Evolutionary conservation across 2,113 vertebrate species (phyloP), one percentile per base, ranked within the genome.

Genomic region (Tyto alba): DNA sequence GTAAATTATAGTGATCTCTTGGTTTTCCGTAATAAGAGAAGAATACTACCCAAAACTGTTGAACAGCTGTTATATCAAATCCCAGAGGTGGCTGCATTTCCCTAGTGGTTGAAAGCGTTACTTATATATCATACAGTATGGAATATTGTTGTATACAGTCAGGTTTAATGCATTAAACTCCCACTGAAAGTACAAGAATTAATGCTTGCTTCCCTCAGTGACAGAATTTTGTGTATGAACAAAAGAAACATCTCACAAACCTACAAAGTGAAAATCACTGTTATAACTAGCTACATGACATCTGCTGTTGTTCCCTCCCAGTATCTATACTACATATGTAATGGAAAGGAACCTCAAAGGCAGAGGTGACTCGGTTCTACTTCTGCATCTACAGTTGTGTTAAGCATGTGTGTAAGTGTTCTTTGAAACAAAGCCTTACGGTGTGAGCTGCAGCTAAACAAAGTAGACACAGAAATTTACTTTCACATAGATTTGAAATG

Each of bases 401-500:
- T 47, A 88, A 77, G 17, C 5, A 1, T 50, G 50, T n/a, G 32
- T 2, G 1, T 27, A 76, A 53, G 9, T 25, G 18, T 2, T 76
- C 85, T 85, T 53, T 59, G 59, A 66, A 73, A 74, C n/a, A 75
- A 67, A 77, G 59, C 7, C 25, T 77, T 43, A 36, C 29, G 52
- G 57, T 40, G 34, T 1, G 6, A 76, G 57, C 29, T 76, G 60
- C 62, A 66, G 74, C 78, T 68, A 41, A 94, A 74, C 67, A 91
- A 77, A 92, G 16, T 69, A 74, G 69, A 40, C 29, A 34, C 7
- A 67, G 48, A 74, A 32, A 71, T 88, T 75, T 89, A 75, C 53
- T 95, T 90, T 87, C 34, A 32, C 18, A 26, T 34, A 38, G 16
- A 41, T 73, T 94, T 93, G 78, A 93, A 93, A 96, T 95, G 57